Evolutionary conservation across 2,113 vertebrate species (phyloP).

Genomic region (Silurus glanis): DNA sequence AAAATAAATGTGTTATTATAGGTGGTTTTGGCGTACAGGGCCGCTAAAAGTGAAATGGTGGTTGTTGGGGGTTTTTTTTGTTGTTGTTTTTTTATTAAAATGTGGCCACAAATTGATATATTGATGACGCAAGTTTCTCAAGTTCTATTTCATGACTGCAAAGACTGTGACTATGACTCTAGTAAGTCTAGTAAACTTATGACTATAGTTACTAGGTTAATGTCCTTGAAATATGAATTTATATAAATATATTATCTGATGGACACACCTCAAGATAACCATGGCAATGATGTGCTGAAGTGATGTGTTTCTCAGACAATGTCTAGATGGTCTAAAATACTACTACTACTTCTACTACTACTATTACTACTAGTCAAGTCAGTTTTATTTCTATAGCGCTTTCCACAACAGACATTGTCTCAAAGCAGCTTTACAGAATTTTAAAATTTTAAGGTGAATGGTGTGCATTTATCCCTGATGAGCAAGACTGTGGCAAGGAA

Average conservation of each 20-base stretch:
- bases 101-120: neutral
- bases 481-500: no score
- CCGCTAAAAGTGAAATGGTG: neutral
- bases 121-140: neutral
- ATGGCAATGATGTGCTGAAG: neutral
- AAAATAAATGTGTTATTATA: neutral
- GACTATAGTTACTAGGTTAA: neutral
- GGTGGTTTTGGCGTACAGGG: neutral
- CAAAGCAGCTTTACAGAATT: no score
- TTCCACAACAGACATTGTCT: no score
- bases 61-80: neutral
- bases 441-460: no score
- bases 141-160: neutral
- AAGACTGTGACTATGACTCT: neutral
- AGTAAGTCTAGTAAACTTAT: neutral
- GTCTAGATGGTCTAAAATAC: neutral
- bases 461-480: no score
- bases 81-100: neutral
- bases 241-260: neutral
- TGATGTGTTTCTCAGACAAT: neutral
- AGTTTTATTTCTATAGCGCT: no score
- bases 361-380: no score
- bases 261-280: neutral
- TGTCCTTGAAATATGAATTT: neutral
- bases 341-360: no score